Base-by-base conservation (phyloP, 2,888 invertebrate species). In the Leptopilina myrica region DNA sequence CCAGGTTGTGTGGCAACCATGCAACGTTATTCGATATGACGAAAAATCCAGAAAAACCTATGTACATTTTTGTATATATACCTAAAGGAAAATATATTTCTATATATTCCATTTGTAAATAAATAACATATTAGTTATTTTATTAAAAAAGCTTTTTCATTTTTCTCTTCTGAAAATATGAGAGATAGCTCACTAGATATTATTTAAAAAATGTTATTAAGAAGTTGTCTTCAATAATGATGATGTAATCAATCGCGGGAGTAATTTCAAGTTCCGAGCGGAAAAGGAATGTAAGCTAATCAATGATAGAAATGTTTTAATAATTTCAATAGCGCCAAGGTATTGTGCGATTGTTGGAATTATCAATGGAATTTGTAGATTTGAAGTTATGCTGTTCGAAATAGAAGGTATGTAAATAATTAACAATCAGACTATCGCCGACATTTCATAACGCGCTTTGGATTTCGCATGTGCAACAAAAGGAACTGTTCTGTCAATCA, bases 301-400 rank as follows among this genome's bases (percentile, higher is more conserved):
- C 46, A 15, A 56, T 56, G 40, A 73, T 33, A 73, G 56, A 73
- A 56, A 73, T n/a, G 56, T 73, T 73, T 73, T 73, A 73, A 73
- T 73, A 73, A 73, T 73, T 56, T 73, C 56, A 73, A 73, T 73
- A 73, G 33, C n/a, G n/a, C 33, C n/a, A 56, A 56, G 73, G 56
- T 33, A 73, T 73, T 73, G 56, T 56, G n/a, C 56, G 33, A 73
- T 73, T 33, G 33, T 56, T 73, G n/a, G 33, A 73, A 73, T 53
- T 56, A 79, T 84, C 86, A 82, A 81, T 85, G 90, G 90, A 89
- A 91, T 91, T 89, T 87, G 84, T 87, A 88, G 89, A 88, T 87
- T 89, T 89, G 87, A 87, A 89, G 90, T 90, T 90, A 91, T 91
- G 90, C 89, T 88, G 87, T 88, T 88, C 88, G 88, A 88, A 78